Evolutionary conservation across 92 coral and sea anemone genomes (phyloP), one percentile per base, ranked within the genome.

Genomic region (Muricea muricata): DNA sequence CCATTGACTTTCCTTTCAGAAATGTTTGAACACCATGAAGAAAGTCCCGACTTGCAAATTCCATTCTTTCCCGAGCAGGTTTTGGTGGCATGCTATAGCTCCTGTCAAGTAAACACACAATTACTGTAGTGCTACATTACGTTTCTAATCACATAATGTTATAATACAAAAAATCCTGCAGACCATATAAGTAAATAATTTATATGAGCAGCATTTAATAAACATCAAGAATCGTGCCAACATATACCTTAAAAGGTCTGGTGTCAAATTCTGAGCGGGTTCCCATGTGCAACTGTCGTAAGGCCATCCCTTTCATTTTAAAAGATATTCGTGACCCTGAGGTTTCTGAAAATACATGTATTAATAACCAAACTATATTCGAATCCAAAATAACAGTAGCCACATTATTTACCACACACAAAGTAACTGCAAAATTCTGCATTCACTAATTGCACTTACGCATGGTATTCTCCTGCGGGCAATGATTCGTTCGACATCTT

Each of bases 281-380:
- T 81, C 86, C 77, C 65, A 67, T 47, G 77, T 39, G 31, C 79
- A 81, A 21, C 56, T 40, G 13, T 81, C 23, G 37, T 8, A 81
- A 29, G 79, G 78, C 86, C 63, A 81, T 21, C 86, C 86, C 30
- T 20, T 56, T 79, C 79, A 81, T 68, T 81, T 81, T 33, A 81
- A 46, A 70, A 81, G 50, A 46, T 81, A 81, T 40, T 81, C 67
- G 42, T 66, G 79, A 31, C 74, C 86, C 78, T 68, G 65, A n/a
- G n/a, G n/a, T n/a, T 55, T 7, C 8, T 20, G n/a, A 55, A 55
- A 7, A 55, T 8, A 55, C 8, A 55, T 5, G n/a, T 8, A 55
- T 55, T 55, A 55, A 7, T 45, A 45, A 21, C n/a, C n/a, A n/a
- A 55, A 21, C 8, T 10, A 21, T 55, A 55, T 55, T 21, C 23